A percentile compares a stretch with the other conserved stretches of the same genome.
phyloP scores from a whole-genome alignment of 1,140 invertebrate genomes.

The Aricia agestis region DNA sequence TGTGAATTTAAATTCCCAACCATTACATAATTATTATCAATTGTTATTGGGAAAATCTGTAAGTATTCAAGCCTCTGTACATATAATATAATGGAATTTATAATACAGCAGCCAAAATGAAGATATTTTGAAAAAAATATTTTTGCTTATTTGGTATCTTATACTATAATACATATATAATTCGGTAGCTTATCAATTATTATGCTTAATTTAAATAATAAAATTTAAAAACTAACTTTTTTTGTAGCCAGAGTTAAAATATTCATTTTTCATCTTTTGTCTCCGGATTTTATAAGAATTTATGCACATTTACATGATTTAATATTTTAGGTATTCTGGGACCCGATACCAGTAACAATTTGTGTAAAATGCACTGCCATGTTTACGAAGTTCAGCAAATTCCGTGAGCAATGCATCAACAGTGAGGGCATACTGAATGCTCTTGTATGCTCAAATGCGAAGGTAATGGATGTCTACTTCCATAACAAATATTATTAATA shows the following conservation, averaged over 20 bases:
- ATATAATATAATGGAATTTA: not conserved
- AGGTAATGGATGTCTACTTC: not conserved
- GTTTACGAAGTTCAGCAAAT: conserved; percentile 11
- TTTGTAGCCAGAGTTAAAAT: no score
- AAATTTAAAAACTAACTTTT: no score
- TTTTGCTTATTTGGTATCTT: no score
- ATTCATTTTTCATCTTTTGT: no score
- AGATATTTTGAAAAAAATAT: no score
- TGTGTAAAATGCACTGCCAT: conserved; percentile 12
- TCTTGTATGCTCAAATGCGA: not conserved
- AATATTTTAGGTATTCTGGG: conserved; percentile 15
- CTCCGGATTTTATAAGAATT: no score
- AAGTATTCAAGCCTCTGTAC: conserved; percentile 29
- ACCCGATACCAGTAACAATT: not conserved
- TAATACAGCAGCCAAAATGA: no score
- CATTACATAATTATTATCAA: conserved; percentile 47
- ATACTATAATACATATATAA: no score
- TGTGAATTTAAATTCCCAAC: conserved; percentile 38
- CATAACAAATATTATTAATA: no score
- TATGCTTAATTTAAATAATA: no score
- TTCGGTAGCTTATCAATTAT: no score
- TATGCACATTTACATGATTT: not conserved
- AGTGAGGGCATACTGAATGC: conserved; percentile 13
- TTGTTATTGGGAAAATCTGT: conserved; percentile 47
- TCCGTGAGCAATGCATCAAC: conserved; percentile 12